Base-by-base conservation (phyloP, 64 coral and sea anemone genomes). In the Montipora efflorescens region DNA sequence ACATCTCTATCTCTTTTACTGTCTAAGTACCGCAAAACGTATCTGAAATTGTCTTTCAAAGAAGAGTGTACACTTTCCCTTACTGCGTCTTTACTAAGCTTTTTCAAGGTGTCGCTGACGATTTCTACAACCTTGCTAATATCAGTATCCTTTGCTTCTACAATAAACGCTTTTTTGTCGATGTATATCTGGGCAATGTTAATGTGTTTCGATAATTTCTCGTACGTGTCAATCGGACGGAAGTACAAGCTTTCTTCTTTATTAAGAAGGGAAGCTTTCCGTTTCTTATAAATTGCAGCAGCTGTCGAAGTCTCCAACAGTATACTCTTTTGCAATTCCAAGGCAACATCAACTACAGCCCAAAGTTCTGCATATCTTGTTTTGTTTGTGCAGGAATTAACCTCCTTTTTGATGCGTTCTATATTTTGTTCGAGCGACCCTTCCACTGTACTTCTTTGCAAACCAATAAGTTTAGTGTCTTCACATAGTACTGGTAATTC, bases 161-260 rank as follows among this genome's bases (percentile, higher is more conserved):
- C 69, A 4, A 73, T 73, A 73, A 73, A 73, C 20, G 69, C 15
- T 73, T 73, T 73, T 73, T 73, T 22, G 20, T 73, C 69, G n/a
- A 73, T 73, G 69, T 73, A 73, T 73, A 73, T 73, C 20, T 73
- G 69, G 69, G 69, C 69, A 22, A 73, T 73, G 69, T 73, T 73
- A 19, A 73, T 73, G 2, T 73, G 69, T 73, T 73, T 80, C 14
- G 69, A 73, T 20, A 73, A 20, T 73, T 73, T 73, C 7, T 73
- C 19, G 7, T 73, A 73, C 69, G n/a, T 73, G 14, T 73, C 69
- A 73, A 73, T 73, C 69, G 69, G 69, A 73, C 69, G 19, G 69
- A 73, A 73, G 69, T 73, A 73, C 5, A 20, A 73, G 19, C 69
- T 73, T 73, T 19, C 69, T 73, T 73, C 19, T 73, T 20, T 73